Percentiles rank a stretch among this genome's conserved stretches.
phyloP scores from a whole-genome alignment of 2,888 invertebrate genomes.

The Tinea semifulvella region DNA sequence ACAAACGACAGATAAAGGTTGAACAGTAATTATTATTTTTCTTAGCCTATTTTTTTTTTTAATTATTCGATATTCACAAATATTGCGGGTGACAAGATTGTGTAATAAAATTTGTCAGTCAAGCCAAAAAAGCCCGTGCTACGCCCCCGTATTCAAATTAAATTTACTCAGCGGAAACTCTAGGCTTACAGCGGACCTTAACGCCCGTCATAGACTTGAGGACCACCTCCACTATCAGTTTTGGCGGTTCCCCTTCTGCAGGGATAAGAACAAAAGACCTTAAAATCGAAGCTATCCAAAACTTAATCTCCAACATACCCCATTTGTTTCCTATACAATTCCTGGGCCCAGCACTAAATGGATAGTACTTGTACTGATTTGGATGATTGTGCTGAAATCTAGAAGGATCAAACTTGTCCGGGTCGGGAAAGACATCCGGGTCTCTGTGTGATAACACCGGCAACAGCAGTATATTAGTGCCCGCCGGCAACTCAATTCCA shows the following conservation, averaged over 20 bases:
- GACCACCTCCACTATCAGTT: neutral
- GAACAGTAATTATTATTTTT: no score
- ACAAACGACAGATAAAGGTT: no score
- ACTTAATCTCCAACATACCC: neutral
- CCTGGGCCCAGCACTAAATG: slow-evolving; percentile 30
- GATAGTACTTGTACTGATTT: slow-evolving; percentile 25
- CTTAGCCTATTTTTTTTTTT: no score
- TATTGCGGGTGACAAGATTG: no score
- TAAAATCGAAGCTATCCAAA: neutral
- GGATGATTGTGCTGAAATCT: slow-evolving; percentile 26
- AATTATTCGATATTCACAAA: no score
- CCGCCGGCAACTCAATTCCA: slow-evolving; percentile 22
- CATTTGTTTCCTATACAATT: slow-evolving; percentile 27
- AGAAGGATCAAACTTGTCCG: slow-evolving; percentile 27
- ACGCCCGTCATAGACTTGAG: slow-evolving; percentile 5
- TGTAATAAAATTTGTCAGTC: no score
- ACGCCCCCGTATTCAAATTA: no score
- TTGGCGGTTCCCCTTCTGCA: neutral
- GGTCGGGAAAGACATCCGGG: slow-evolving; percentile 26
- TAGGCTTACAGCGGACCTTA: neutral
- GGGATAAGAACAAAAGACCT: neutral
- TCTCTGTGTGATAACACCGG: slow-evolving; percentile 19
- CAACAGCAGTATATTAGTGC: slow-evolving; percentile 16
- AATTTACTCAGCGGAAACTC: no score
- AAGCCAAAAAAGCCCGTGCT: no score